phyloP scores from a whole-genome alignment of 1,140 invertebrate species.

The Centruroides sculpturatus region DNA sequence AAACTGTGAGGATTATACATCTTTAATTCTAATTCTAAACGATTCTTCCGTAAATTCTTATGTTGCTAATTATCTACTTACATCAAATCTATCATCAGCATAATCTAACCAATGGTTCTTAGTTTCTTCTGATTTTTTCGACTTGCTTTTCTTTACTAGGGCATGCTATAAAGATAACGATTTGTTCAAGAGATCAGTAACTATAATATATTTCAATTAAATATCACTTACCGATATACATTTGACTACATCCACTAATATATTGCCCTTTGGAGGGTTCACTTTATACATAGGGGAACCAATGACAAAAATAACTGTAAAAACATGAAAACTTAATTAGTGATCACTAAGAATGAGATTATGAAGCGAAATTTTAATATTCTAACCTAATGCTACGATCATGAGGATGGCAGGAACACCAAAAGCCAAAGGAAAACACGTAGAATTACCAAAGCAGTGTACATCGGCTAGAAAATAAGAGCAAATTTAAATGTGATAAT shows the following conservation, averaged over 20 bases:
- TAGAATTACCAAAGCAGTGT: slow-evolving; percentile 25
- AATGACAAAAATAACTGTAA: slow-evolving; percentile 49
- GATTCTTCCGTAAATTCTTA: too few species aligned
- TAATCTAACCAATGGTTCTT: slow-evolving; percentile 64
- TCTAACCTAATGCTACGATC: slow-evolving; percentile 32
- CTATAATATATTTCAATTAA: too few species aligned
- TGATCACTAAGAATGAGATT: too few species aligned
- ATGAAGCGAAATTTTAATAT: slow-evolving; percentile 32
- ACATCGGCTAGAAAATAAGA: slow-evolving; percentile 15
- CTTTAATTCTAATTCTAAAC: too few species aligned
- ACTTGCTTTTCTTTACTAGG: slow-evolving; percentile 3
- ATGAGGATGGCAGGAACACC: slow-evolving; percentile 30
- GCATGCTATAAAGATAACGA: neutral
- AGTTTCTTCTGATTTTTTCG: slow-evolving; percentile 25
- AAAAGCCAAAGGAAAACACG: slow-evolving; percentile 28
- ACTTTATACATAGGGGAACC: slow-evolving; percentile 63
- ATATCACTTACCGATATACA: slow-evolving; percentile 57
- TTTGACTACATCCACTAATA: slow-evolving; percentile 55
- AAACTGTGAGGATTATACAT: too few species aligned
- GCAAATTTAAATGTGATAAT: too few species aligned
- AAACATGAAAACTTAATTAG: neutral
- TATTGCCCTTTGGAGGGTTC: slow-evolving; percentile 58
- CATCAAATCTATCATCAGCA: slow-evolving; percentile 50
- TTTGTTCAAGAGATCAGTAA: too few species aligned
- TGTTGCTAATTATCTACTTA: neutral